phyloP scores from a whole-genome alignment of 2,113 vertebrate genomes.

The Psettodes erumei region DNA sequence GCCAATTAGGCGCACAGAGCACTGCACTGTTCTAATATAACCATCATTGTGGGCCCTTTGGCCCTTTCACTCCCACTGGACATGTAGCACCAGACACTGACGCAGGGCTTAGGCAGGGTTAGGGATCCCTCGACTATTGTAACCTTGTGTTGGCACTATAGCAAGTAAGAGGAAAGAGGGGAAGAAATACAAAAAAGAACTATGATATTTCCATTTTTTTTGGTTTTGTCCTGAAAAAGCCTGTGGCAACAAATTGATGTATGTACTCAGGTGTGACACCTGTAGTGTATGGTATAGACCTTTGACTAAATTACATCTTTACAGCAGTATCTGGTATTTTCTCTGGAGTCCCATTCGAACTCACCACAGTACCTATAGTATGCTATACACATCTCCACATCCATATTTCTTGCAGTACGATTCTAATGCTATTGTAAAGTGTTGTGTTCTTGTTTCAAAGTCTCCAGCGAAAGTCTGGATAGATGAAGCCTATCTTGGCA shows the following conservation, averaged over 20 bases:
- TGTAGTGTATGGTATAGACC: background rate
- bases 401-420: background rate
- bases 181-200: background rate
- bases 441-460: background rate
- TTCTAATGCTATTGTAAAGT: background rate
- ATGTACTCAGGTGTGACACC: background rate
- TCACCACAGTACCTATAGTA: background rate
- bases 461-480: background rate
- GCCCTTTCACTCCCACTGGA: conserved; percentile 66
- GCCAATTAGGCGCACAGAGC: conserved; percentile 79
- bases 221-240: background rate
- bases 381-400: background rate
- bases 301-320: background rate
- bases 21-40: conserved; percentile 76
- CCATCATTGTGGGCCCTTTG: conserved; percentile 72
- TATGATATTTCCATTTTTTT: background rate
- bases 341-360: background rate
- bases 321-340: background rate
- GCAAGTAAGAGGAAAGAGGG: conserved; percentile 15
- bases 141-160: conserved; percentile 29
- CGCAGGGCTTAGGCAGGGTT: conserved; percentile 29
- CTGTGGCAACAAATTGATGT: background rate
- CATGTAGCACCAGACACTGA: conserved; percentile 54
- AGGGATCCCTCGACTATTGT: conserved; percentile 58
- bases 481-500: conserved; percentile 4